These are phyloP conservation scores for Andrena trimmerana DNA, from an alignment of 2,888 invertebrate species.

Conservation along the genomic window DNA sequence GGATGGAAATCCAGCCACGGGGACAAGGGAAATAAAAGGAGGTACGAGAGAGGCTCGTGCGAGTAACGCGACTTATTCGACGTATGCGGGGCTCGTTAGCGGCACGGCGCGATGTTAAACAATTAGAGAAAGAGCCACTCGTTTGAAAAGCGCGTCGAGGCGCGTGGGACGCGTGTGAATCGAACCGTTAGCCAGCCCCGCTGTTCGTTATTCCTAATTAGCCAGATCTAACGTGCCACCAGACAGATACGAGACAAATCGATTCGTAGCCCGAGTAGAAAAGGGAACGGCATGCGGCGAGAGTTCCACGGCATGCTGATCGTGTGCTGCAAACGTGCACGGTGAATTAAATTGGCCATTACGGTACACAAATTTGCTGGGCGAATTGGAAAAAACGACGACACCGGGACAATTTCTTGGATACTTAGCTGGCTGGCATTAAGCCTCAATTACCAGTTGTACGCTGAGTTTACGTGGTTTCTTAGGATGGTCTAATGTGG, in stretches of 20 bases:
- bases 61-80: slow-evolving; percentile 48
- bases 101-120: slow-evolving; percentile 58
- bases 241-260: slow-evolving; percentile 59
- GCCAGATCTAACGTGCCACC: slow-evolving; percentile 66
- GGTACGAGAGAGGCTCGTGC: slow-evolving; percentile 27
- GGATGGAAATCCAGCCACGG: background rate
- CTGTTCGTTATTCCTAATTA: slow-evolving; percentile 76
- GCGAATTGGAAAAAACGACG: slow-evolving; percentile 23
- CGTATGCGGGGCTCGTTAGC: slow-evolving; percentile 56
- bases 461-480: background rate
- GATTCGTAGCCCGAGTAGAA: slow-evolving; percentile 47
- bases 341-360: slow-evolving; percentile 45
- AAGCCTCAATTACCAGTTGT: background rate
- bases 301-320: slow-evolving; percentile 37
- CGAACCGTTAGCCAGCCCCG: slow-evolving; percentile 67
- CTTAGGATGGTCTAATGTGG: background rate
- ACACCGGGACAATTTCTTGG: background rate
- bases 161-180: slow-evolving; percentile 77
- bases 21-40: slow-evolving; percentile 9
- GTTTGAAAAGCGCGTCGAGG: slow-evolving; percentile 58
- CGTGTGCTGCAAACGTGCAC: slow-evolving; percentile 34
- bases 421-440: background rate
- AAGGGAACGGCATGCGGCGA: slow-evolving; percentile 23
- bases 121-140: slow-evolving; percentile 65
- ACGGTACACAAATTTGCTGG: slow-evolving; percentile 39